Evolutionary conservation across 2,113 vertebrate species (phyloP).

Genomic region (Leptodactylus fuscus): DNA sequence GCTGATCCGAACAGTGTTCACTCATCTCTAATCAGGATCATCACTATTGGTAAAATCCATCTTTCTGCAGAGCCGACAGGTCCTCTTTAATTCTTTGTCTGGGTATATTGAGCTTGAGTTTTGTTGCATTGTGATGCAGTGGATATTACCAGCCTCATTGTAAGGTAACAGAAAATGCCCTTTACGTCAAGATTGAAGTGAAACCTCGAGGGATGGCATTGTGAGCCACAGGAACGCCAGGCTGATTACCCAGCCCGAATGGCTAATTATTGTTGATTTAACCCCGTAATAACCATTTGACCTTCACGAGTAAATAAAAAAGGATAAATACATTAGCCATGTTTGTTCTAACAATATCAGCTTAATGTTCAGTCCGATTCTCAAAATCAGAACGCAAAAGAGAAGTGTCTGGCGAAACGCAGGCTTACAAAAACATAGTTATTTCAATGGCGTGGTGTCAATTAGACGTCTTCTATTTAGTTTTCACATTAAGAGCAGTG

Average conservation of each 20-base stretch:
- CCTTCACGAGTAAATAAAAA: conserved; percentile 44
- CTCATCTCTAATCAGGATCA: too few relatives aligned
- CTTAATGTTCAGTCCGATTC: conserved; percentile 8
- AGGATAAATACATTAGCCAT: conserved; percentile 27
- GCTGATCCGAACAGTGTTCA: too few relatives aligned
- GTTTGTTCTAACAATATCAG: conserved; percentile 32
- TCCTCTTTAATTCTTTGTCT: too few relatives aligned
- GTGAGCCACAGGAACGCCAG: conserved; percentile 22
- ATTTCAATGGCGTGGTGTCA: conserved; percentile 1
- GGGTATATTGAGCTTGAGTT: not conserved
- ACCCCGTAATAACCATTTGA: conserved; percentile 40
- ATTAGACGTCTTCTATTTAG: conserved; percentile 8
- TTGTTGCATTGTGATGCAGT: not conserved
- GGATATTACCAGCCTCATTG: not conserved
- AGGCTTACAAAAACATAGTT: conserved; percentile 37
- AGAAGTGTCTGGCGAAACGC: not conserved
- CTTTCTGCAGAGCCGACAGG: too few relatives aligned
- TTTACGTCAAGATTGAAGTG: not conserved
- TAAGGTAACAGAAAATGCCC: not conserved
- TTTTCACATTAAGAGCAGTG: conserved; percentile 9
- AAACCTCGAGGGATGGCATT: conserved; percentile 17
- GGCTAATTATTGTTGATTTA: conserved; percentile 44
- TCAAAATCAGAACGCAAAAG: conserved; percentile 23
- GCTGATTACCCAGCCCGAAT: conserved; percentile 17
- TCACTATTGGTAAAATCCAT: too few relatives aligned